Conservation (phyloP, 2,113 vertebrate genomes). For the Chionis minor region DNA sequence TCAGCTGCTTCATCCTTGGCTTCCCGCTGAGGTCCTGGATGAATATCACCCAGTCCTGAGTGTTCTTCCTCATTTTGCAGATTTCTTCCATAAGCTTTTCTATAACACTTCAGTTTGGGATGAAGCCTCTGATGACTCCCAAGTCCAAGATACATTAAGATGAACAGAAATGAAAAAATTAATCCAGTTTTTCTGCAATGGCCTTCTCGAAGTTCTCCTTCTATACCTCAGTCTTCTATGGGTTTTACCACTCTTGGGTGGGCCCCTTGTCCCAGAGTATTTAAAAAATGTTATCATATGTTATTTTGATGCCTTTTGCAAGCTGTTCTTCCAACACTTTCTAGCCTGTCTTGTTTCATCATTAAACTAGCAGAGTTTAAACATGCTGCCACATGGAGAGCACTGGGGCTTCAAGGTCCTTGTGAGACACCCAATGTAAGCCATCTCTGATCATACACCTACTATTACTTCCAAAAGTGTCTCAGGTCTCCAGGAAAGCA, state of each 20-base stretch:
- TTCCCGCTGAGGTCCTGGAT: fast-evolving
- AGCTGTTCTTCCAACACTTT: neutral
- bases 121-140: neutral
- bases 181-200: neutral
- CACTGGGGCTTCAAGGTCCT: neutral
- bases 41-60: neutral
- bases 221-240: neutral
- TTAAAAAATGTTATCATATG: neutral
- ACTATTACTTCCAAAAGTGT: neutral
- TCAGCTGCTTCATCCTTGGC: neutral
- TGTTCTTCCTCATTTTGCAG: neutral
- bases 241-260: neutral
- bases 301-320: neutral
- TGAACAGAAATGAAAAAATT: neutral
- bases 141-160: neutral
- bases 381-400: fast-evolving
- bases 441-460: neutral
- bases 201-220: neutral
- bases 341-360: neutral
- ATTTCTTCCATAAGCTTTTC: neutral
- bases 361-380: neutral
- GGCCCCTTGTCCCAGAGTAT: neutral
- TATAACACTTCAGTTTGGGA: neutral
- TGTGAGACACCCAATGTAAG: neutral
- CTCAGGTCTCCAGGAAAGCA: neutral